A percentile compares a stretch with the other conserved stretches of the same genome.
phyloP scores from a whole-genome alignment of 2,113 vertebrate species.

The Speoplatyrhinus poulsoni region DNA sequence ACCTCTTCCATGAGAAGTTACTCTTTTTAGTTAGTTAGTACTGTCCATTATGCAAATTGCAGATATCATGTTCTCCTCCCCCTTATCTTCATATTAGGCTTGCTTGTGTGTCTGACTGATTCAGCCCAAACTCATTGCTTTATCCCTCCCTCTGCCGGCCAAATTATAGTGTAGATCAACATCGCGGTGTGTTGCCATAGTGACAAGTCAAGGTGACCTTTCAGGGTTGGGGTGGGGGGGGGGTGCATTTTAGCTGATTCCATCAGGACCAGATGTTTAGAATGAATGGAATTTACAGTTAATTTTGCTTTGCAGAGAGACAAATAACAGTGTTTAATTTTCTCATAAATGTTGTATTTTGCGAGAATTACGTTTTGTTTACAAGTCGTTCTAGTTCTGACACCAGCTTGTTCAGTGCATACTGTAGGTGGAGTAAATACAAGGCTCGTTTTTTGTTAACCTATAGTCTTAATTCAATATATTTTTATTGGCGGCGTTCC shows the following conservation, averaged over 20 bases:
- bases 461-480: constrained; percentile 10
- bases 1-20: no score
- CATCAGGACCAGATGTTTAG: neutral
- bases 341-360: no score
- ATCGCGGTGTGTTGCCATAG: constrained; percentile 15
- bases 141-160: constrained; percentile 5
- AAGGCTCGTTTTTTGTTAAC: neutral
- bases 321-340: neutral
- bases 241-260: neutral
- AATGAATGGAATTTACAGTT: neutral
- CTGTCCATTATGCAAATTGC: no score
- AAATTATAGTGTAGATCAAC: constrained; percentile 23
- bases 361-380: no score
- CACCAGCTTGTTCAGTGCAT: neutral
- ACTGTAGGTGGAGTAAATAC: neutral
- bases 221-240: neutral
- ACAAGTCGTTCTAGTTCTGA: neutral
- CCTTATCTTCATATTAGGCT: no score
- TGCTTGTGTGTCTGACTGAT: neutral
- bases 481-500: constrained; percentile 13
- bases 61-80: no score
- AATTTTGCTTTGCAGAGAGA: neutral
- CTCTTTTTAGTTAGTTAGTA: no score
- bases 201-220: constrained; percentile 8
- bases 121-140: neutral